A percentile compares a stretch with the other conserved stretches of the same genome.
phyloP scores from a whole-genome alignment of 2,888 invertebrate genomes.

The Heliconius aoede region DNA sequence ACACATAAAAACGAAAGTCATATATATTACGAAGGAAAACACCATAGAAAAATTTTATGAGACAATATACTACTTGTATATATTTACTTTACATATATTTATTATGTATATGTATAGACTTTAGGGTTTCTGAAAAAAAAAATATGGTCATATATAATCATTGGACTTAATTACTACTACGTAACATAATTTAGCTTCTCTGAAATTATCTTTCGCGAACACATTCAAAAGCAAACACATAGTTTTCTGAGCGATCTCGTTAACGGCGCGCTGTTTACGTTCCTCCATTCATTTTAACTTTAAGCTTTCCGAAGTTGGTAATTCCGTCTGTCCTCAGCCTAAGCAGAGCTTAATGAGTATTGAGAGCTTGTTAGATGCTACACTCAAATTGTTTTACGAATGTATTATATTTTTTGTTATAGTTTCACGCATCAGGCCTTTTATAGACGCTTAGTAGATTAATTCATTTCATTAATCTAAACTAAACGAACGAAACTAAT shows the following conservation, averaged over 20 bases:
- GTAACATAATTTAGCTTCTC: not conserved
- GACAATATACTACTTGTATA: too few species aligned
- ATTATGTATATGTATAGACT: too few species aligned
- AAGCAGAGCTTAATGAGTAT: slow-evolving; percentile 17
- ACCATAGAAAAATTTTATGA: too few species aligned
- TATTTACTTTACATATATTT: too few species aligned
- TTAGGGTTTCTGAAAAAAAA: too few species aligned
- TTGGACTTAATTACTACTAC: slow-evolving; percentile 1
- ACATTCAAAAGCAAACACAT: slow-evolving; percentile 2
- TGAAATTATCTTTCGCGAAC: not conserved
- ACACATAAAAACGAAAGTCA: too few species aligned
- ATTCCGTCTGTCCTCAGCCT: slow-evolving; percentile 20
- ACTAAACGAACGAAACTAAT: too few species aligned
- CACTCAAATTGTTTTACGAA: not conserved
- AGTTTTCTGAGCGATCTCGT: slow-evolving; percentile 16
- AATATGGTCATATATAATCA: too few species aligned
- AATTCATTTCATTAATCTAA: too few species aligned
- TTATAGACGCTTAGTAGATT: too few species aligned
- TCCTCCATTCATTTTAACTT: slow-evolving; percentile 17
- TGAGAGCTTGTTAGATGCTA: not conserved
- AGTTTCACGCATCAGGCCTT: not conserved
- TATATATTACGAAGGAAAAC: too few species aligned
- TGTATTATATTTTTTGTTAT: not conserved
- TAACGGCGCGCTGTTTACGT: not conserved
- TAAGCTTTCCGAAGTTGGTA: slow-evolving; percentile 17